A percentile compares a stretch with the other conserved stretches of the same genome.
Evolutionary conservation across 2,888 invertebrate species (phyloP).

Genomic region (Lycophotia porphyrea): DNA sequence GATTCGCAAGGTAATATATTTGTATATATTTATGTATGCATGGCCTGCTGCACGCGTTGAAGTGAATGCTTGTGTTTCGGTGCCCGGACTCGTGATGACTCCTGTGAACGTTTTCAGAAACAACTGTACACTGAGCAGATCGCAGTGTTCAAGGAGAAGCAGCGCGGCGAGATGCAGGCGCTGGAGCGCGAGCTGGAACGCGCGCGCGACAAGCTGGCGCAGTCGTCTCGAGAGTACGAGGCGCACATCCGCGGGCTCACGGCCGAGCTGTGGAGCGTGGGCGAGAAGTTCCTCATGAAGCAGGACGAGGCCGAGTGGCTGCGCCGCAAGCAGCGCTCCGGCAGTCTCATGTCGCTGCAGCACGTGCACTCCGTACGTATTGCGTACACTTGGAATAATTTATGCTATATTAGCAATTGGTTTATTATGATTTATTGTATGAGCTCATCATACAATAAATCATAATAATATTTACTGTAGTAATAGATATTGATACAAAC

Average conservation of each 20-base stretch:
- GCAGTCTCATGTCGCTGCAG: conserved; percentile 86
- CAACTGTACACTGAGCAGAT: conserved; percentile 92
- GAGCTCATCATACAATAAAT: too few species aligned
- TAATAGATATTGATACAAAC: too few species aligned
- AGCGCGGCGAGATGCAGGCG: conserved; percentile 87
- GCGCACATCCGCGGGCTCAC: conserved; percentile 86
- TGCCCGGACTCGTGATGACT: conserved; percentile 9
- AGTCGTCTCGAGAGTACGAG: conserved; percentile 81
- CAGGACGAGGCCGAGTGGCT: conserved; percentile 90
- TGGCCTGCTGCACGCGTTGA: conserved; percentile 63
- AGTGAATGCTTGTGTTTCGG: conserved; percentile 48
- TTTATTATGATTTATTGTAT: too few species aligned
- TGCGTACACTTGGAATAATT: background rate
- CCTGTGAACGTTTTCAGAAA: conserved; percentile 83
- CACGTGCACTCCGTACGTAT: conserved; percentile 83
- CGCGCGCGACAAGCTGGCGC: conserved; percentile 87
- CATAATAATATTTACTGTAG: too few species aligned
- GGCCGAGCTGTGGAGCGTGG: conserved; percentile 91
- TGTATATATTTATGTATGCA: conserved; percentile 71
- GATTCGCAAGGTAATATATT: conserved; percentile 80
- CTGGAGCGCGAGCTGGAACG: conserved; percentile 88
- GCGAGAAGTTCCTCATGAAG: conserved; percentile 90
- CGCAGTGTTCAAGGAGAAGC: conserved; percentile 85
- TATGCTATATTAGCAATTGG: too few species aligned
- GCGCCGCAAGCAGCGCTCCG: conserved; percentile 80